Base-by-base conservation (phyloP, 2,888 invertebrate genomes). In the Cataglyphis cursor region DNA sequence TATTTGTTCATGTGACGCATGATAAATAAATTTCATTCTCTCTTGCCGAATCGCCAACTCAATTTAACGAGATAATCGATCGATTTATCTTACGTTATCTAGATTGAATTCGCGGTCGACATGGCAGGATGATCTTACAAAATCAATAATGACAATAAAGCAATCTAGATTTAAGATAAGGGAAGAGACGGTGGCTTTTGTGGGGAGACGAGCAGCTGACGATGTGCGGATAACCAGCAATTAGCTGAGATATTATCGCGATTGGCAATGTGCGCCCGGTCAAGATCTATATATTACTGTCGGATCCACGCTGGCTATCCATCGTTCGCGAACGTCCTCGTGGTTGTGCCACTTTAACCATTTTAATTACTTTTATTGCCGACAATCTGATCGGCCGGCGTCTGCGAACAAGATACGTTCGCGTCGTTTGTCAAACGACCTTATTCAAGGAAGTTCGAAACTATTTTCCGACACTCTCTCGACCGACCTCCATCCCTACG, bases 221-320 rank as follows among this genome's bases (percentile, higher is more conserved):
- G 83, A 78, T 84, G 83, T 72, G 85, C 75, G 87, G 87, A 85
- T 90, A 92, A 90, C 89, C 89, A 80, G 90, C 92, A 92, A 92
- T 92, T 91, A 92, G 87, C 86, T 78, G 86, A 87, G 90, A 91
- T 91, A 89, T 89, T 86, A 92, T 92, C 91, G 81, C 61, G 87
- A 88, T 85, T 81, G 83, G 75, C 73, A 88, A 87, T 85, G 68
- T 64, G 66, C 57, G 44, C 57, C n/a, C 18, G 66, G 57, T 84
- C 82, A 85, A 85, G 24, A 89, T 85, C 88, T 84, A 87, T 88
- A 84, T 82, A 81, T 88, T 83, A 82, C 80, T 85, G 83, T 88
- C 86, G 4, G 41, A 59, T 28, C 61, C 68, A 66, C 59, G 51
- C 35, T 48, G 48, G 65, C 59, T 61, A 70, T 41, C 72, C 72